Evolutionary conservation across 2,113 vertebrate genomes (phyloP).

Genomic region (Spilogale gracilis): DNA sequence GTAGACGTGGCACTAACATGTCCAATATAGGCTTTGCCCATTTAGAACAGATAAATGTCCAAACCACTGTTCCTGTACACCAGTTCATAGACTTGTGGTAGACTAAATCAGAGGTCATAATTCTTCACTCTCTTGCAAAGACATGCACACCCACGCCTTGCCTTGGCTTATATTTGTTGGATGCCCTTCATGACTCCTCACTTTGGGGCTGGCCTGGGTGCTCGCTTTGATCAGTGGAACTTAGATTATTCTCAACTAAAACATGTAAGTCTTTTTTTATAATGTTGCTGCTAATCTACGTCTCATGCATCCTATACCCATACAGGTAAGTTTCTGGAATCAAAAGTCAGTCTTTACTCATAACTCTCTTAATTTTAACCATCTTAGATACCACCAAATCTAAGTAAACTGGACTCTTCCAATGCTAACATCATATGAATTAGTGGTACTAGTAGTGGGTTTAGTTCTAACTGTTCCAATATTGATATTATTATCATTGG

Average conservation of each 20-base stretch:
- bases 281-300: not conserved
- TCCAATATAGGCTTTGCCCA: not conserved
- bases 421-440: not conserved
- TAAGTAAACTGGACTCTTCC: not conserved
- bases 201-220: not conserved
- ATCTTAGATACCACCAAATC: not conserved
- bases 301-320: not conserved
- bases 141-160: not conserved
- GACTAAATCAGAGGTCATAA: not conserved
- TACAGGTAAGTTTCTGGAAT: not conserved
- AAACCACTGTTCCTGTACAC: not conserved
- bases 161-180: not conserved
- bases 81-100: not conserved
- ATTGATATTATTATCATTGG: not conserved
- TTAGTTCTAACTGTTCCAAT: not conserved
- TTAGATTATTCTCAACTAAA: not conserved
- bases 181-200: not conserved
- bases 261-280: not conserved
- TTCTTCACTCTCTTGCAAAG: not conserved
- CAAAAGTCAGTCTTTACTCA: not conserved
- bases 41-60: not conserved
- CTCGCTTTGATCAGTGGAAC: not conserved
- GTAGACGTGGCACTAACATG: not conserved
- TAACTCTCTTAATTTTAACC: not conserved
- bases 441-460: not conserved